Percentiles rank a stretch among this genome's conserved stretches.
phyloP scores from a whole-genome alignment of 2,888 invertebrate species.

The Himalopsyche japonica region DNA sequence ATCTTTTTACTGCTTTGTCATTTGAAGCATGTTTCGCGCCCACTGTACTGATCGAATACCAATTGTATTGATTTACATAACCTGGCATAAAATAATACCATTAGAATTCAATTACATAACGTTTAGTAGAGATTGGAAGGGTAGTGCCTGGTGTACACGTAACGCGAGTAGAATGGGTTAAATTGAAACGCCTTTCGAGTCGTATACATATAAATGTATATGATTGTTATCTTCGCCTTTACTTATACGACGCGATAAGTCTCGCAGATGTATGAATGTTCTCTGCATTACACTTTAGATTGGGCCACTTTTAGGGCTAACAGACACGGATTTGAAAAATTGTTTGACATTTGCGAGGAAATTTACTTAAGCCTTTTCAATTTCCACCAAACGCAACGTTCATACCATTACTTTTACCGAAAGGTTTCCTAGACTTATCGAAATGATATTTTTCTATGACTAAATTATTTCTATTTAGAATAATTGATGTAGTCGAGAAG shows the following conservation, averaged over 20 bases:
- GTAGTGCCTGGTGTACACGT: neutral
- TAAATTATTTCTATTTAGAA: no score
- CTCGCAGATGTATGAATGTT: neutral
- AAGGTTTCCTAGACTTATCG: no score
- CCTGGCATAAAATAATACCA: neutral
- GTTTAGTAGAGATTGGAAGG: neutral
- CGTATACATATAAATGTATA: no score
- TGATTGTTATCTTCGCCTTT: neutral
- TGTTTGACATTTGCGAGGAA: no score
- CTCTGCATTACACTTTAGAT: neutral
- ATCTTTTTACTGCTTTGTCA: neutral
- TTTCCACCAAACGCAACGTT: no score
- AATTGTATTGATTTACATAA: neutral
- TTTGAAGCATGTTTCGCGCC: neutral
- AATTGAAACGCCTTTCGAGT: neutral
- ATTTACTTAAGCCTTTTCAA: no score
- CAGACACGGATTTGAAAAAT: neutral
- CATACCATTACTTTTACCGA: no score
- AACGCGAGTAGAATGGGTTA: neutral
- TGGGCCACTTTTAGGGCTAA: neutral
- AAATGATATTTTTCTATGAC: no score
- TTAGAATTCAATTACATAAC: neutral
- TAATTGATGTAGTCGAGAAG: no score
- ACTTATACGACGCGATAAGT: neutral
- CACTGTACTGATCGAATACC: neutral